Conservation (phyloP, 2,797 vertebrate genomes). For the Schizopygopsis pylzovi region DNA sequence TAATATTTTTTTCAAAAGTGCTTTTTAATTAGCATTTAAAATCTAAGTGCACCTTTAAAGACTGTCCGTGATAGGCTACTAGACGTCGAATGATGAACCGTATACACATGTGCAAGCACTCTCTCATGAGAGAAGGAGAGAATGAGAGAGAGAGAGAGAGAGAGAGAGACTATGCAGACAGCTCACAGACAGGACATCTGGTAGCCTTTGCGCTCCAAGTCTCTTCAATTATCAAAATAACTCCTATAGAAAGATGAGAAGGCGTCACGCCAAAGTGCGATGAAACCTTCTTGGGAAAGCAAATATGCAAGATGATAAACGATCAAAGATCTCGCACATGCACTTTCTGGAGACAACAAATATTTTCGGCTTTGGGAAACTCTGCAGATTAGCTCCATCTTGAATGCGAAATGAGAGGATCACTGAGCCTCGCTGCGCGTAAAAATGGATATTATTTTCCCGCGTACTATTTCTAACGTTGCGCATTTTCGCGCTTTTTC, state of each 20-base stretch:
- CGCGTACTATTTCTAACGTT: background rate
- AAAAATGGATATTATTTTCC: conserved; percentile 27
- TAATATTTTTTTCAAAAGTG: background rate
- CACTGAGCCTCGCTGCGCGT: background rate
- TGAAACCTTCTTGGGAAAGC: background rate
- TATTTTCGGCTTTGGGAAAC: conserved; percentile 35
- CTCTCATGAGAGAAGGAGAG: conserved; percentile 5
- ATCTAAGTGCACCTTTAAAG: background rate
- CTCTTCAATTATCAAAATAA: conserved; percentile 22
- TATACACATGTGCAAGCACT: background rate
- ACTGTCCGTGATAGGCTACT: background rate
- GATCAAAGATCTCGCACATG: background rate
- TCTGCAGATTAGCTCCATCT: conserved; percentile 50
- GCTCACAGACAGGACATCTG: conserved; percentile 19
- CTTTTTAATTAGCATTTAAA: background rate
- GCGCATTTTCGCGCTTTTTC: conserved; percentile 33
- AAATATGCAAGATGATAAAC: background rate
- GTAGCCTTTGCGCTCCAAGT: conserved; percentile 37
- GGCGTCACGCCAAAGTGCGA: background rate
- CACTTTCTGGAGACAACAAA: conserved; percentile 35
- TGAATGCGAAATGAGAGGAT: conserved; percentile 43
- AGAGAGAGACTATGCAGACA: conserved; percentile 15
- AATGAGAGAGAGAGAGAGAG: conserved; percentile 33
- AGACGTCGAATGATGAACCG: background rate
- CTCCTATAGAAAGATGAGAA: conserved; percentile 27